These are phyloP conservation scores for Drosophila micromelanica DNA, from an alignment of 1,140 invertebrate species.

Conservation along the genomic window DNA sequence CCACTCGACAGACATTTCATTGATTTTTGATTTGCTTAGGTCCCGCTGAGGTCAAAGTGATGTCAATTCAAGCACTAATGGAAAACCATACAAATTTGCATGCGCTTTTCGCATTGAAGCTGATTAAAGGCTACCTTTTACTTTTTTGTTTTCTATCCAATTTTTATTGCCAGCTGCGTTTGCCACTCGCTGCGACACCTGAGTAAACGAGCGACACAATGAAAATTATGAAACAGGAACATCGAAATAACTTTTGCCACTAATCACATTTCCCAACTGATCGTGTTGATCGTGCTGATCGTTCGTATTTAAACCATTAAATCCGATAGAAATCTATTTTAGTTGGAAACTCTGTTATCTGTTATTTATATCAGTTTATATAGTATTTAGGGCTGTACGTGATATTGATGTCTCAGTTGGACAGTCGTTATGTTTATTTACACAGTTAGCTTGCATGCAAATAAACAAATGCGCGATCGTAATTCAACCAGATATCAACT, in stretches of 20 bases:
- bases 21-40: constrained; percentile 65
- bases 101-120: constrained; percentile 62
- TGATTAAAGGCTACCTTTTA: constrained; percentile 56
- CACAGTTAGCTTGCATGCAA: constrained; percentile 47
- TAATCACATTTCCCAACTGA: constrained; percentile 6
- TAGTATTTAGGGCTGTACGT: neutral
- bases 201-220: constrained; percentile 32
- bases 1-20: constrained; percentile 42
- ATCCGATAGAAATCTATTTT: neutral
- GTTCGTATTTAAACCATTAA: neutral
- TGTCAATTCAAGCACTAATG: constrained; percentile 66
- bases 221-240: constrained; percentile 3
- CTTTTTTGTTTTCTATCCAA: neutral
- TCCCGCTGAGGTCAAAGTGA: constrained; percentile 51
- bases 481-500: constrained; percentile 51
- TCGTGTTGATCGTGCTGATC: neutral
- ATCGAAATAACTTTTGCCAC: constrained; percentile 5
- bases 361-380: neutral
- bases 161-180: constrained; percentile 45
- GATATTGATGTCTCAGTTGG: constrained; percentile 35
- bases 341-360: neutral
- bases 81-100: constrained; percentile 60
- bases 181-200: constrained; percentile 57
- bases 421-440: constrained; percentile 47
- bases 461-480: constrained; percentile 38